These are phyloP conservation scores for Montipora sp. DNA, from an alignment of 64 coral and sea anemone genomes.

Conservation along the genomic window DNA sequence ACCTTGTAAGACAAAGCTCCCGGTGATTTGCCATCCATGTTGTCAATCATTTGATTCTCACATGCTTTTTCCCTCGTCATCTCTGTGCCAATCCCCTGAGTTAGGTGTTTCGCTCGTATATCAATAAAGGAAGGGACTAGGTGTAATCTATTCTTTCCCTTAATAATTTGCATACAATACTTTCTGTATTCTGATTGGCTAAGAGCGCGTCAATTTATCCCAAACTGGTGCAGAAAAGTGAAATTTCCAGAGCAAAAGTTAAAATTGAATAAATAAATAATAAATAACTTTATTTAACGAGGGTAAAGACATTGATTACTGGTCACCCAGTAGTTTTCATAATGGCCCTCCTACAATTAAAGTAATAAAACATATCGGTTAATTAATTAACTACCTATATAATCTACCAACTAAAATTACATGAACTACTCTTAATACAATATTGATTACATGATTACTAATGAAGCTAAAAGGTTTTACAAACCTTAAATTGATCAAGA, in stretches of 20 bases:
- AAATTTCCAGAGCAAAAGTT: not conserved
- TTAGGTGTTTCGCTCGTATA: conserved; percentile 1
- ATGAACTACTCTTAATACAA: too few species aligned
- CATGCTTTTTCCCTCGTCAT: not conserved
- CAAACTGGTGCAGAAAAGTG: not conserved
- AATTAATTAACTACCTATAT: too few species aligned
- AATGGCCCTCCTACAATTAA: too few species aligned
- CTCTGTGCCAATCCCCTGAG: conserved; percentile 1
- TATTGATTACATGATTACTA: too few species aligned
- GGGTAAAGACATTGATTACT: too few species aligned
- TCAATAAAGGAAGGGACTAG: not conserved
- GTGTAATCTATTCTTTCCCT: not conserved
- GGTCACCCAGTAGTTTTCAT: too few species aligned
- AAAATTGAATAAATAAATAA: too few species aligned
- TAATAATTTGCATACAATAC: not conserved
- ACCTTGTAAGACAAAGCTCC: not conserved
- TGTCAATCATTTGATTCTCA: not conserved
- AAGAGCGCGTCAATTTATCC: not conserved
- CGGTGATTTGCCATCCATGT: not conserved
- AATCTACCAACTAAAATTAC: too few species aligned
- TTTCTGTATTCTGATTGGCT: not conserved
- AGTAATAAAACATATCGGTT: too few species aligned
- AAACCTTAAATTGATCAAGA: too few species aligned
- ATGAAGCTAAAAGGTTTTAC: too few species aligned
- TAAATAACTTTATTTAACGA: too few species aligned